Base-by-base conservation (phyloP, 2,113 vertebrate species). In the Prochilodus magdalenae region DNA sequence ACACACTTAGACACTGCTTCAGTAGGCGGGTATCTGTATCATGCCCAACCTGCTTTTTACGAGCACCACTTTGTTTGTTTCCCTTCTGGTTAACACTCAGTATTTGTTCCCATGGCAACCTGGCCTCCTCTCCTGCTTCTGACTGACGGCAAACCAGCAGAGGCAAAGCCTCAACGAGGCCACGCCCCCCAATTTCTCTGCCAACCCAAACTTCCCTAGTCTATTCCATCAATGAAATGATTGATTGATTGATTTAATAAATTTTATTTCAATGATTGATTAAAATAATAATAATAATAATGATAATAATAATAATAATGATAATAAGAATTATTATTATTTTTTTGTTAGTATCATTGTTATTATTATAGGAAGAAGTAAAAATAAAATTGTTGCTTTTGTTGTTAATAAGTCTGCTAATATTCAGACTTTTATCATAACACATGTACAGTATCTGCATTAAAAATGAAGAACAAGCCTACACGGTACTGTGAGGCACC, bases 21-120 rank as follows among this genome's bases (percentile, higher is more conserved):
- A 77, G 66, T 80, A 59, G 63, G 44, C 20, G 53, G 57, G 14
- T 26, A 66, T 70, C 80, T 44, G 60, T 72, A 57, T 75, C 51
- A 83, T 80, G 69, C n/a, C 87, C 86, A 88, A 86, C 87, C 89
- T 88, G 87, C 86, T 91, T 90, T 92, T 77, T 86, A 91, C 90
- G 86, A 91, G 91, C 87, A 91, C 86, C 90, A 94, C 90, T 92
- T 93, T 92, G 93, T 94, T 93, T 94, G 92, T 92, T 93, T 92
- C 91, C 92, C 92, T 91, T 91, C 93, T 92, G 90, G 90, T 93
- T 93, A 94, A 93, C 89, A 90, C 91, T 88, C 90, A 91, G 90
- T 90, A 93, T 85, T 88, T 86, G 94, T 94, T 94, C 84, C 94
- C 91, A 94, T 94, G 88, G 92, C 91, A 94, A 94, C 93, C 87